A percentile compares a stretch with the other conserved stretches of the same genome.
These are phyloP conservation scores for Graptemys geographica DNA, from an alignment of 2,797 vertebrate species.

Conservation along the genomic window DNA sequence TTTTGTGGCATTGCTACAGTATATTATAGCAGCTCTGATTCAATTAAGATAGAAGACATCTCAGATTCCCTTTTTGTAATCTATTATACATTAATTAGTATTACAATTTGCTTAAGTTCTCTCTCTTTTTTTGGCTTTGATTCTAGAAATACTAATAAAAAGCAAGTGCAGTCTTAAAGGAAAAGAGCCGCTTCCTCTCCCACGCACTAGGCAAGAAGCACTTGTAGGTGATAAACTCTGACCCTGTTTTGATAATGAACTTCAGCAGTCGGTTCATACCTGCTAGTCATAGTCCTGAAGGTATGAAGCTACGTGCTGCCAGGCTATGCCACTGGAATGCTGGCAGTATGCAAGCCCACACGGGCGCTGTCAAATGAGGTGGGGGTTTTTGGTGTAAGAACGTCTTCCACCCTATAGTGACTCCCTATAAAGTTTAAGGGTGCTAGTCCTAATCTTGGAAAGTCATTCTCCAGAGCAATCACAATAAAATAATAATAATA, in stretches of 20 bases:
- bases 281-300: background rate
- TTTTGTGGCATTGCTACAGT: background rate
- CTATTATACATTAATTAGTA: background rate
- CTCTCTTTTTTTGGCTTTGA: background rate
- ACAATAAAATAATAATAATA: background rate
- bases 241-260: background rate
- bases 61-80: background rate
- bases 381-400: background rate
- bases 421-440: background rate
- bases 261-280: background rate
- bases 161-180: background rate
- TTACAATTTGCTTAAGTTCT: background rate
- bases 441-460: background rate
- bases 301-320: background rate
- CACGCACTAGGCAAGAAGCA: background rate
- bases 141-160: background rate
- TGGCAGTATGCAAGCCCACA: fast-evolving
- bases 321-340: fast-evolving
- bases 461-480: background rate
- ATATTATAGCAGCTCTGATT: background rate
- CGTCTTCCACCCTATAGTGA: background rate
- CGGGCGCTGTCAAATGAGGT: fast-evolving
- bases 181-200: background rate
- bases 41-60: conserved; percentile 11
- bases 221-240: fast-evolving